Base-by-base conservation (phyloP, 2,888 invertebrate species). In the Axea sp. region DNA sequence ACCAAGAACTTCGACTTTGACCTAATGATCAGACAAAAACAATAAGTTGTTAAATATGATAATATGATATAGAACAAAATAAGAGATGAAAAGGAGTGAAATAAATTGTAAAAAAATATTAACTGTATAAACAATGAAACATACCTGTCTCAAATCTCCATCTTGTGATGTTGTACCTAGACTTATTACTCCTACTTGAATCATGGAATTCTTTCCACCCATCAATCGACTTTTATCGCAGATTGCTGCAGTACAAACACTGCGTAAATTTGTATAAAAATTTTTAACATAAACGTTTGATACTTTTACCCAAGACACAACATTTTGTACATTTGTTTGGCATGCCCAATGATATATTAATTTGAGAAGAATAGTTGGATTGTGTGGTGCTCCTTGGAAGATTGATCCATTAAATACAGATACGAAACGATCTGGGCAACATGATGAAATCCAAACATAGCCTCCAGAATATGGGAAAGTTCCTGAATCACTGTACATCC, bases 341-440 rank as follows among this genome's bases (percentile, higher is more conserved):
- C 96, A 96, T 0, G 95, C 91, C 96, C 96, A 96, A 85, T 96
- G 96, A 87, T 96, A 96, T 49, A 96, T 91, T 0, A 96, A 89
- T 81, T 96, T 96, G 0, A 96, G 88, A 4, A 96, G 89, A 0
- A 94, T 93, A 24, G 93, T 93, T 0, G 96, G 96, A 0, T 95
- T 93, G 87, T 96, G 94, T 0, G 94, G 93, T 1, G 95, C 93
- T 0, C 94, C 94, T 87, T 96, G 96, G 82, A 96, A 96, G 51
- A 96, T 90, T 0, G 96, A 96, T 17, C 95, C 95, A 75, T 92
- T 93, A 87, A 95, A 96, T 0, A 96, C 95, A 0, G 96, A 96
- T 2, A 96, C 93, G 84, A 94, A 95, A 39, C 93, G 91, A 4
- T 93, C 93, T 0, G 95, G 94, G 79, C 96, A 96, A 83, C 96